Evolutionary conservation across 2,888 invertebrate species (phyloP).

Genomic region (Drosophila yooni): DNA sequence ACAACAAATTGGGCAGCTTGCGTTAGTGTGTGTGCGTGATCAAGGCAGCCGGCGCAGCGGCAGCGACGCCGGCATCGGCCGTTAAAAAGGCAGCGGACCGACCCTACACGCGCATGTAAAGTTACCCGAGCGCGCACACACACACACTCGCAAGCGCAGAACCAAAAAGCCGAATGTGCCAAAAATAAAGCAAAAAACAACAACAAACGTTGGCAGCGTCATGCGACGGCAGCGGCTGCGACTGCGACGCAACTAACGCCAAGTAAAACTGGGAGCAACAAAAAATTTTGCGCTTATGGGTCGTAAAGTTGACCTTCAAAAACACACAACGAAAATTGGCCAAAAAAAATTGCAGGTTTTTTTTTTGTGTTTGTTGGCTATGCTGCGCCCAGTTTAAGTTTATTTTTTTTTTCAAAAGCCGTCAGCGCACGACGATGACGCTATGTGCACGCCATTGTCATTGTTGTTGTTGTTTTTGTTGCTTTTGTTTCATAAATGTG

Average conservation of each 20-base stretch:
- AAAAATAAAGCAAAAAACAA: conserved; percentile 75
- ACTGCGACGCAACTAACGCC: conserved; percentile 78
- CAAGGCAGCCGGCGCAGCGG: conserved; percentile 63
- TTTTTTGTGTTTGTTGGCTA: conserved; percentile 61
- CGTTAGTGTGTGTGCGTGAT: conserved; percentile 53
- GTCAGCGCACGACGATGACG: conserved; percentile 63
- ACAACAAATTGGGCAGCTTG: conserved; percentile 78
- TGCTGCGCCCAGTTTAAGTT: conserved; percentile 76
- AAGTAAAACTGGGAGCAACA: conserved; percentile 73
- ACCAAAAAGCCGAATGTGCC: conserved; percentile 72
- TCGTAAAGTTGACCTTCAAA: conserved; percentile 85
- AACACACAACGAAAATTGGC: conserved; percentile 74
- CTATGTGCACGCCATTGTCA: conserved; percentile 66
- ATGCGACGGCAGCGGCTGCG: conserved; percentile 39
- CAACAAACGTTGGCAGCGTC: conserved; percentile 47
- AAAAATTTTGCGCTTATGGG: conserved; percentile 82
- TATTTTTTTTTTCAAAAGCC: conserved; percentile 42
- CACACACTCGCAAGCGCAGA: conserved; percentile 36
- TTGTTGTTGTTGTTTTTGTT: conserved; percentile 49
- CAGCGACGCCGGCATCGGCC: conserved; percentile 58
- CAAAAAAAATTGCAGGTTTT: conserved; percentile 77
- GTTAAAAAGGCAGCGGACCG: conserved; percentile 79
- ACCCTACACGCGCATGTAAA: conserved; percentile 79
- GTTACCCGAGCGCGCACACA: conserved; percentile 60
- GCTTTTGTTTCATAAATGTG: conserved; percentile 73